Evolutionary conservation across 2,797 vertebrate species (phyloP).

Genomic region (Acridotheres tristis): DNA sequence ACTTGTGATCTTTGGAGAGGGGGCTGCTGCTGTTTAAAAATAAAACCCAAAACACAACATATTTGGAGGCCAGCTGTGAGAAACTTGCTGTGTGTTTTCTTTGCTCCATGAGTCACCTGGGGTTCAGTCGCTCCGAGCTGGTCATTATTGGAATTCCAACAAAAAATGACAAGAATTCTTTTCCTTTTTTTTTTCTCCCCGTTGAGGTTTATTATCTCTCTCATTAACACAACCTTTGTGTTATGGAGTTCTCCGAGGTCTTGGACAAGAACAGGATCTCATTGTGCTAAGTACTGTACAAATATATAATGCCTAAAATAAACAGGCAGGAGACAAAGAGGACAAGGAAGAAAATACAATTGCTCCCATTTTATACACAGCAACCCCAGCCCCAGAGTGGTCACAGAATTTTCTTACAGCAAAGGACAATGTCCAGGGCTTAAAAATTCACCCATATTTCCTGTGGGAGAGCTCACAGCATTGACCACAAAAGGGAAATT

Average conservation of each 20-base stretch:
- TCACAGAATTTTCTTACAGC: neutral
- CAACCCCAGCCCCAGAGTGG: neutral
- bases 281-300: slow-evolving; percentile 53
- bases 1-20: neutral
- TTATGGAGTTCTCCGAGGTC: slow-evolving; percentile 28
- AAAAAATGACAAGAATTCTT: slow-evolving; percentile 35
- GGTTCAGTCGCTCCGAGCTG: neutral
- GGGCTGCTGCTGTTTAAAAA: neutral
- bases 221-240: slow-evolving; percentile 42
- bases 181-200: neutral
- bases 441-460: slow-evolving; percentile 5
- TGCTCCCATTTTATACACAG: neutral
- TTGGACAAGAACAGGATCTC: slow-evolving; percentile 51
- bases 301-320: slow-evolving; percentile 29
- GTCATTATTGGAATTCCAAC: slow-evolving; percentile 25
- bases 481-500: neutral
- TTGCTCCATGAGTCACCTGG: slow-evolving; percentile 26
- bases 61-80: neutral
- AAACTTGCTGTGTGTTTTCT: neutral
- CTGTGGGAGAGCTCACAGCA: neutral
- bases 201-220: slow-evolving; percentile 41
- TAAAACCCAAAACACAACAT: neutral
- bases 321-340: slow-evolving; percentile 22
- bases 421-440: neutral
- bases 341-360: slow-evolving; percentile 35